phyloP scores from a whole-genome alignment of 2,113 vertebrate species.

The Poeciliopsis prolifica region DNA sequence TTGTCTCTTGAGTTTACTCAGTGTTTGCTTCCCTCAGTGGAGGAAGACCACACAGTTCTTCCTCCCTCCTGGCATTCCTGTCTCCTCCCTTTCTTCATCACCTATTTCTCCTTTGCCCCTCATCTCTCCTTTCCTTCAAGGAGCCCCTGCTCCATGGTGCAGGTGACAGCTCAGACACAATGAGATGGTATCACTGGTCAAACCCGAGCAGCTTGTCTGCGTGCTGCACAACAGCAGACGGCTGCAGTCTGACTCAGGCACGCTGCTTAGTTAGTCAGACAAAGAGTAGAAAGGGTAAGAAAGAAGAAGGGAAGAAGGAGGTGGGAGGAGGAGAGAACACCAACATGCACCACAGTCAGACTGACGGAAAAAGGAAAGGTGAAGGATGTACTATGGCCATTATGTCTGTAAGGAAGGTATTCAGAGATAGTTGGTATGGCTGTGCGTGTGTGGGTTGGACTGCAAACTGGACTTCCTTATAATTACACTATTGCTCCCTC shows the following conservation, averaged over 20 bases:
- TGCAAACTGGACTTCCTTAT: slow-evolving; percentile 61
- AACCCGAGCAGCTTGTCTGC: slow-evolving; percentile 45
- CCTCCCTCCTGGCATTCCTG: slow-evolving; percentile 21
- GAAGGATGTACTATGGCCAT: background rate
- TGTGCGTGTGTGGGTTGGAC: slow-evolving; percentile 52
- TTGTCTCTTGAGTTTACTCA: background rate
- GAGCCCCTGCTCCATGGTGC: slow-evolving; percentile 57
- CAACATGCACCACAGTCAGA: slow-evolving; percentile 10
- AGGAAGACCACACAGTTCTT: slow-evolving; percentile 23
- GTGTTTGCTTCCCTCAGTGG: slow-evolving; percentile 12
- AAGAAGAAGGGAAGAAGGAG: slow-evolving; percentile 3
- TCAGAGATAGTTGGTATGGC: slow-evolving; percentile 11
- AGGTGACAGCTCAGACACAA: slow-evolving; percentile 73
- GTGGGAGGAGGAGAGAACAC: slow-evolving; percentile 5
- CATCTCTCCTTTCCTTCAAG: slow-evolving; percentile 19
- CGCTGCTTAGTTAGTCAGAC: slow-evolving; percentile 40
- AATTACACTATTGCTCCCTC: slow-evolving; percentile 62
- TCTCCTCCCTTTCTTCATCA: slow-evolving; percentile 23
- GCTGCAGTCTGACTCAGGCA: slow-evolving; percentile 56
- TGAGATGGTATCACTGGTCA: slow-evolving; percentile 65
- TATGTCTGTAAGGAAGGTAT: slow-evolving; percentile 29
- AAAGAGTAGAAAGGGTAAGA: slow-evolving; percentile 3
- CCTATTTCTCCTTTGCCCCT: slow-evolving; percentile 12
- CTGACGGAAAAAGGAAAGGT: background rate
- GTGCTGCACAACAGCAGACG: slow-evolving; percentile 50